Percentiles rank a stretch among this genome's conserved stretches.
Evolutionary conservation across 2,113 vertebrate genomes (phyloP).

Genomic region (Nymphicus hollandicus): DNA sequence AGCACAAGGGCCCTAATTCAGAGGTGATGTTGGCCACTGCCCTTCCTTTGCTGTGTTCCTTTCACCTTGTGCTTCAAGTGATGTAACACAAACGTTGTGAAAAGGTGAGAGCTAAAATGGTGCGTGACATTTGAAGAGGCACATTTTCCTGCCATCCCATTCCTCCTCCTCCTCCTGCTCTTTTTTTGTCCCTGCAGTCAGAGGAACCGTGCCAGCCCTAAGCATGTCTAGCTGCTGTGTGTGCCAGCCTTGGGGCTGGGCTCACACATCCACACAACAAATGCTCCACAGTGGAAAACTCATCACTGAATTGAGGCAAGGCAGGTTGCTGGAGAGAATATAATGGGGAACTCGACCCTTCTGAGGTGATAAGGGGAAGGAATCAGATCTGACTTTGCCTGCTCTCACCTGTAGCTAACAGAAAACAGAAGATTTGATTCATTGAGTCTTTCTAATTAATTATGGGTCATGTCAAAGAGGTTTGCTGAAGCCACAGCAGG

Average conservation of each 20-base stretch:
- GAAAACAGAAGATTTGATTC: not conserved
- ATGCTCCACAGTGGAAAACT: not conserved
- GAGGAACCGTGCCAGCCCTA: not conserved
- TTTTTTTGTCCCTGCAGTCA: not conserved
- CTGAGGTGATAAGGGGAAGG: not conserved
- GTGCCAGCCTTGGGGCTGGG: not conserved
- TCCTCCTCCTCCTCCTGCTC: not conserved
- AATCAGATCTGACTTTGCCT: not conserved
- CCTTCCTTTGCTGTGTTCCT: not conserved
- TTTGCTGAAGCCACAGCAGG: not conserved
- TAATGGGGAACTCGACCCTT: not conserved
- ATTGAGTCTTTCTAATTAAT: not conserved
- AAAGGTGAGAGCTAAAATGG: constrained; percentile 10
- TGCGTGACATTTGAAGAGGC: not conserved
- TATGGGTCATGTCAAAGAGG: not conserved
- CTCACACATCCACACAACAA: not conserved
- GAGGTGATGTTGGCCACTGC: not conserved
- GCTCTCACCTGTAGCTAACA: not conserved
- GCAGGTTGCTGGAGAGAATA: not conserved
- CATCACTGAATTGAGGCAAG: not conserved
- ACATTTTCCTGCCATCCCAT: not conserved
- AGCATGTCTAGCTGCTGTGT: not conserved
- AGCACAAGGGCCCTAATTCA: not conserved
- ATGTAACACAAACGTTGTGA: not conserved
- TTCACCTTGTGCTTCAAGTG: not conserved